Base-by-base conservation (phyloP, 1,140 invertebrate species). In the Scylla paramamosain region DNA sequence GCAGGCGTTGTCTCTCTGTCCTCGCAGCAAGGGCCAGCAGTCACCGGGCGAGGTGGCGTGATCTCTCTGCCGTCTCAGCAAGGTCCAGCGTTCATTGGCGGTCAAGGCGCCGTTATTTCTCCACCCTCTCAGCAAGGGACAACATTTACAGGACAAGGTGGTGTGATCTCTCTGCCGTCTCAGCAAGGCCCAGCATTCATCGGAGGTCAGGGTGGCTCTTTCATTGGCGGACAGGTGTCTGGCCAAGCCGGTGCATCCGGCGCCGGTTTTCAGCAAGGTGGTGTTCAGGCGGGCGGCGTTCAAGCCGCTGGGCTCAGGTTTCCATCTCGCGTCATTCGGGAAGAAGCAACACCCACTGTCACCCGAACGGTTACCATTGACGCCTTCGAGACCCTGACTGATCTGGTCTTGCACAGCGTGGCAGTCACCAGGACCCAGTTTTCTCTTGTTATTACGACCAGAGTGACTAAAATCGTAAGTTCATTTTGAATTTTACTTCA, bases 301-400 rank as follows among this genome's bases (percentile, higher is more conserved):
- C 10, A 88, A 6, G 32, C 31, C 4, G 67, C 67, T 77, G 67
- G 25, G 67, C 2, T n/a, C n/a, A 1, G 6, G 16, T n/a, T 25
- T 25, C 1, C 25, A 12, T 7, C 67, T n/a, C 20, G 46, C 20
- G 46, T 91, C 12, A 28, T 91, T 52, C 32, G n/a, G 16, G 4
- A 48, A 8, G 12, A 14, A 28, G 31, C 46, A n/a, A 83, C 32
- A 4, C 91, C 91, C 20, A 94, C 93, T 7, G 93, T 94, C 7
- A 94, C 93, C 16, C 86, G 89, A 28, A 94, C 86, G 8, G 8
- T 39, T 10, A 94, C 93, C 7, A 10, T 94, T 8, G 93, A 94
- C 93, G n/a, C 48, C 12, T 94, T 89, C 93, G 86, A 67, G 1
- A 89, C 87, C 25, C 20, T 94, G 0, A 94, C 93, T 67, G 93